phyloP scores from a whole-genome alignment of 1,140 invertebrate genomes.

The Pseudomyrmex flavicornis region DNA sequence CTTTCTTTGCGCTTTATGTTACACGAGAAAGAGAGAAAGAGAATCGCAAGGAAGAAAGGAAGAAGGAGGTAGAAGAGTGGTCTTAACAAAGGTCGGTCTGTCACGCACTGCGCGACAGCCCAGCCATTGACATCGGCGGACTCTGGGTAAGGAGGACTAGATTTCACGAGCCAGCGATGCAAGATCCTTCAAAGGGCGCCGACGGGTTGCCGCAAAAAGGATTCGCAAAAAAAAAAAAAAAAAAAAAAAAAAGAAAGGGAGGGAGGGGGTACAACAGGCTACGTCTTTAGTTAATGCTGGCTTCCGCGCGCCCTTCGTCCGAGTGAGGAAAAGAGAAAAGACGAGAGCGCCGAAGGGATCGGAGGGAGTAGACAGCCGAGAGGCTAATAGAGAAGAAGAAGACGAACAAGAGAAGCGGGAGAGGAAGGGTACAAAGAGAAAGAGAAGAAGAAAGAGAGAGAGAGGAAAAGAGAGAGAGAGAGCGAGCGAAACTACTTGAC shows the following conservation, averaged over 20 bases:
- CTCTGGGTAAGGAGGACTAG: conserved; percentile 83
- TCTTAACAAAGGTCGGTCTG: conserved; percentile 82
- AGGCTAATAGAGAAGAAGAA: conserved; percentile 76
- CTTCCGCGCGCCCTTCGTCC: conserved; percentile 60
- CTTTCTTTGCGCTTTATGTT: neutral
- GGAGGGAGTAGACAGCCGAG: conserved; percentile 39
- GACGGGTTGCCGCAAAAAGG: conserved; percentile 82
- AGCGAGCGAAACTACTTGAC: conserved; percentile 78
- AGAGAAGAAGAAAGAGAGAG: neutral
- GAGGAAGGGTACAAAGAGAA: neutral
- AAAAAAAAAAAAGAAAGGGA: conserved; percentile 63
- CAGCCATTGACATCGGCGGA: conserved; percentile 83
- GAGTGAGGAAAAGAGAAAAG: conserved; percentile 56
- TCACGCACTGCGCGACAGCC: conserved; percentile 71
- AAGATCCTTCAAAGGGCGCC: conserved; percentile 84
- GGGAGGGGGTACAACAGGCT: conserved; percentile 61
- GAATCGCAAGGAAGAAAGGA: conserved; percentile 52
- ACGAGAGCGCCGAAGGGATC: conserved; percentile 40
- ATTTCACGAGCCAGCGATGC: conserved; percentile 85
- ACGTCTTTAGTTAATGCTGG: conserved; percentile 70
- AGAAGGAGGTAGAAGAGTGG: conserved; percentile 75
- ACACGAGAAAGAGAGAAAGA: conserved; percentile 31
- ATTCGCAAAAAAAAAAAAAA: conserved; percentile 78
- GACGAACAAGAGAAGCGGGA: conserved; percentile 34
- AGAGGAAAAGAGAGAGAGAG: neutral